Evolutionary conservation across 2,113 vertebrate species (phyloP).

Genomic region (Hippolais icterina): DNA sequence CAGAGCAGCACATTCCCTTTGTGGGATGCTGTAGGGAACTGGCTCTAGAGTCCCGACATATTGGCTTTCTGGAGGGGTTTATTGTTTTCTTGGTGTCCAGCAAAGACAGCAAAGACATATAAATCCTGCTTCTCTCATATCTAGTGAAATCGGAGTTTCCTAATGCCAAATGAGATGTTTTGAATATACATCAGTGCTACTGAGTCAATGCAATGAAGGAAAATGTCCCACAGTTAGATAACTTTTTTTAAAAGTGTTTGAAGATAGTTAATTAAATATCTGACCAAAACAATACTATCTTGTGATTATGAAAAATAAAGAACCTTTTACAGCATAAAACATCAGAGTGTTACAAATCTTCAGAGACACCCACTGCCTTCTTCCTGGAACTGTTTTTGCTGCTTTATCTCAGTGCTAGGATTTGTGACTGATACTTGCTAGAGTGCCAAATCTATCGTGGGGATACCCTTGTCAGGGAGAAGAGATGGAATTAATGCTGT

Average conservation of each 20-base stretch:
- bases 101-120: background rate
- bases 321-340: background rate
- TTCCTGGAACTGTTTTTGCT: constrained; percentile 20
- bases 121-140: background rate
- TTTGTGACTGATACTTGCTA: constrained; percentile 24
- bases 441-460: constrained; percentile 1
- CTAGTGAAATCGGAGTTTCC: background rate
- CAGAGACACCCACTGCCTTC: background rate
- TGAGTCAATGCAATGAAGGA: background rate
- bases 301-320: background rate
- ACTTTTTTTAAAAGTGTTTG: background rate
- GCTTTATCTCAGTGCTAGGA: background rate
- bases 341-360: background rate
- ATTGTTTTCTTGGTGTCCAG: background rate
- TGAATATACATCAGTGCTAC: background rate
- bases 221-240: background rate
- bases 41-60: background rate
- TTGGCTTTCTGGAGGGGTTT: background rate
- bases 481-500: background rate
- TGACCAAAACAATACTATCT: background rate
- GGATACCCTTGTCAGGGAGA: background rate
- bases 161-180: background rate
- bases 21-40: background rate
- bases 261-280: background rate
- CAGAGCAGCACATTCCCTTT: background rate